A percentile compares a stretch with the other conserved stretches of the same genome.
Conservation (phyloP, 2,113 vertebrate genomes). For the Hyaena hyaena region DNA sequence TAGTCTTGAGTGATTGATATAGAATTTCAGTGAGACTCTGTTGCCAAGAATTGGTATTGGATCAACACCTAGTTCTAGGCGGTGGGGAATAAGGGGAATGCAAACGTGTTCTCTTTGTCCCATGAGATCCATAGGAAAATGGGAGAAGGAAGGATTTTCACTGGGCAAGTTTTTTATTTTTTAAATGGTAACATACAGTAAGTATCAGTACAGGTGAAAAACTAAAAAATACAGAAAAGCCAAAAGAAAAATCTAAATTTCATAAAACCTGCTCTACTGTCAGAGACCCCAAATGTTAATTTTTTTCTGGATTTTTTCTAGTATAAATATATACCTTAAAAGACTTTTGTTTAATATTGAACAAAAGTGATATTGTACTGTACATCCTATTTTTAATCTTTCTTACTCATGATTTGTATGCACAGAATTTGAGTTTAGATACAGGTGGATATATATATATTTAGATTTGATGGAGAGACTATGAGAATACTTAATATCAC, state of each 20-base stretch:
- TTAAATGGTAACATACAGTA: not conserved
- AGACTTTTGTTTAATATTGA: not conserved
- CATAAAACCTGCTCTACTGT: not conserved
- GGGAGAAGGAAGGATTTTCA: not conserved
- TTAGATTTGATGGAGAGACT: not conserved
- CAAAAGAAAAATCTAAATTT: not conserved
- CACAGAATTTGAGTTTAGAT: not conserved
- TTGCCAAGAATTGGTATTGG: not conserved
- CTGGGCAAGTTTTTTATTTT: not conserved
- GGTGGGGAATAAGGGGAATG: not conserved
- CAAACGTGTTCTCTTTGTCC: not conserved
- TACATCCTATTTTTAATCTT: not conserved
- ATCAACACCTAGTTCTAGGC: not conserved
- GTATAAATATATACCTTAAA: not conserved
- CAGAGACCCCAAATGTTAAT: not conserved
- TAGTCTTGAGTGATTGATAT: not conserved
- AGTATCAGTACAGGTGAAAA: not conserved
- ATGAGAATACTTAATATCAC: not conserved
- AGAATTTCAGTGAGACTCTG: not conserved
- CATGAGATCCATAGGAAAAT: not conserved
- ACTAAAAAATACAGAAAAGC: not conserved
- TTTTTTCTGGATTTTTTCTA: not conserved
- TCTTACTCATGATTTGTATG: not conserved
- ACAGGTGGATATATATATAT: not conserved
- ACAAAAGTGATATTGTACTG: not conserved